phyloP scores from a whole-genome alignment of 2,113 vertebrate species.

The Acrocephalus kingi region DNA sequence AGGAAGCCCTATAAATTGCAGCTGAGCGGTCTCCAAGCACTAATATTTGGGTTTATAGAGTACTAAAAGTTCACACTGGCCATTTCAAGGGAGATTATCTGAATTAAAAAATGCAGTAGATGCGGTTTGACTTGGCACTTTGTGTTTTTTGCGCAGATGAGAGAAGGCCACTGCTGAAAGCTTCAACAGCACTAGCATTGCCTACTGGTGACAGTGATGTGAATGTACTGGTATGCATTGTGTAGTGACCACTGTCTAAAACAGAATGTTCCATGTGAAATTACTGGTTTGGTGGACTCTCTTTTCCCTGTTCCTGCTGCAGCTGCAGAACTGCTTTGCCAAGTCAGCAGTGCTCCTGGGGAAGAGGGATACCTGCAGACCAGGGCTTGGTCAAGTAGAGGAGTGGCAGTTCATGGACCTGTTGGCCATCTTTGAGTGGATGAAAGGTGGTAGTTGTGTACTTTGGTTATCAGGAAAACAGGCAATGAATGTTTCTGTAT shows the following conservation, averaged over 20 bases:
- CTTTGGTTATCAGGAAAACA: neutral
- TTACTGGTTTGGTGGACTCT: neutral
- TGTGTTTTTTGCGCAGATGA: neutral
- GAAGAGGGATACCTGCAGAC: neutral
- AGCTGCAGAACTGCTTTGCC: neutral
- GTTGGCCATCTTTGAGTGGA: neutral
- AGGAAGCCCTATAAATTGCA: neutral
- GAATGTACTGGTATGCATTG: fast-evolving
- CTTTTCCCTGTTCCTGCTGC: neutral
- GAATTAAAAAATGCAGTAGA: neutral
- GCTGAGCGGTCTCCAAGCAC: neutral
- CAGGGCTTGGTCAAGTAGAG: neutral
- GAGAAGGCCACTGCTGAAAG: neutral
- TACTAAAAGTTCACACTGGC: neutral
- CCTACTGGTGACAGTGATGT: neutral
- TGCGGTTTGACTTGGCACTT: neutral
- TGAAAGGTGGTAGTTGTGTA: neutral
- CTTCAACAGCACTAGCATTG: neutral
- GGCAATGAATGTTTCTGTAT: neutral
- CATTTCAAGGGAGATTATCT: neutral
- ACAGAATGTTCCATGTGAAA: neutral
- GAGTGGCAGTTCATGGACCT: neutral
- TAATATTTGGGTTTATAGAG: neutral
- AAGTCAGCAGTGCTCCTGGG: neutral
- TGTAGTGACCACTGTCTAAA: neutral